Evolutionary conservation across 2,888 invertebrate genomes (phyloP).

Genomic region (Cataglyphis albicans): DNA sequence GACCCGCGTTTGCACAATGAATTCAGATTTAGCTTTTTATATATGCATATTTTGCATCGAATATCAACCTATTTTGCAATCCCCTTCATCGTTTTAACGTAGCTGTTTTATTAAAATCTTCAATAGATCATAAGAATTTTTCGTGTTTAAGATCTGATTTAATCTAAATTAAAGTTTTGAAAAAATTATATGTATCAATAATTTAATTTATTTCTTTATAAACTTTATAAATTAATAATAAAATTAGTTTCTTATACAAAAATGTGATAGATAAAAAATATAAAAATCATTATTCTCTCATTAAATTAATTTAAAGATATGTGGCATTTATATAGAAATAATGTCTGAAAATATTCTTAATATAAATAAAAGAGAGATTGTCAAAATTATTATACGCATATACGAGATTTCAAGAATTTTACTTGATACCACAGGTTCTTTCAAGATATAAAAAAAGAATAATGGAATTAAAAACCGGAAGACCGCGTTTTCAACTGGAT

Average conservation of each 20-base stretch:
- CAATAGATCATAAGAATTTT: neutral
- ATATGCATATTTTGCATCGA: conserved; percentile 65
- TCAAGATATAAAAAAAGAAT: conserved; percentile 38
- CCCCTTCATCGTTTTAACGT: conserved; percentile 62
- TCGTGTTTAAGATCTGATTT: neutral
- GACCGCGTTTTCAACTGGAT: conserved; percentile 51
- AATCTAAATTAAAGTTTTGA: neutral
- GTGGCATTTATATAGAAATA: neutral
- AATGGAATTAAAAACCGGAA: conserved; percentile 54
- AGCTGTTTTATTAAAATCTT: conserved; percentile 14
- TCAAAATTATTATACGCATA: conserved; percentile 2
- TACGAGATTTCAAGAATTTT: neutral
- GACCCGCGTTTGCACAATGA: conserved; percentile 71
- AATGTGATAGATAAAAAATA: neutral
- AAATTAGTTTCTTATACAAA: neutral
- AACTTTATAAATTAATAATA: neutral
- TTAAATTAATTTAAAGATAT: neutral
- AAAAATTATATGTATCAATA: neutral
- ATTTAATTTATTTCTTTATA: neutral
- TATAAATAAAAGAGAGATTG: neutral
- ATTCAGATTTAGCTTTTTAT: conserved; percentile 69
- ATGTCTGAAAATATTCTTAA: neutral
- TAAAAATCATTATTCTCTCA: neutral
- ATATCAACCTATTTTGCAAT: conserved; percentile 54
- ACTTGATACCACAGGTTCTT: neutral